Conservation (phyloP, 2,888 invertebrate species). For the Eupithecia dodoneata region DNA sequence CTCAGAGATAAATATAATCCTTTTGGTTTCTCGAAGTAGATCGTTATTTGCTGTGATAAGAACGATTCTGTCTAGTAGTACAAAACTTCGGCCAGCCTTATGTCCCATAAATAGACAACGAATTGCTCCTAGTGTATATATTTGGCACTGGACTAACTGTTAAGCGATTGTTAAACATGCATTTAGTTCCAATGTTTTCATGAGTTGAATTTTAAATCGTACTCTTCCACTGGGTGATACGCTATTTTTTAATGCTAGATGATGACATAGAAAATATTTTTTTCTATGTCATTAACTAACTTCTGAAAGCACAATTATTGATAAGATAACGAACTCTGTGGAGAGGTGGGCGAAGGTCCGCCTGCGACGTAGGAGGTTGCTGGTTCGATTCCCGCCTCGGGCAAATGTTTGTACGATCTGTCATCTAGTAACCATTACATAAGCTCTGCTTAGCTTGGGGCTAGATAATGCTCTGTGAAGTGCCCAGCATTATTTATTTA, state of each 20-base stretch:
- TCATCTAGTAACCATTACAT: no score
- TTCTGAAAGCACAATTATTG: neutral
- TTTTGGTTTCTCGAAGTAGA: neutral
- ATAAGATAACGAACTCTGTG: no score
- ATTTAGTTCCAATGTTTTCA: conserved; percentile 64
- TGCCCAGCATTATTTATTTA: no score
- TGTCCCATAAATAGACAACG: conserved; percentile 71
- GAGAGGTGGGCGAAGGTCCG: no score
- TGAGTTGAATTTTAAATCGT: conserved; percentile 64
- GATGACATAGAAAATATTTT: neutral
- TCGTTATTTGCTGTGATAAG: neutral
- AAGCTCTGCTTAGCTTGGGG: no score
- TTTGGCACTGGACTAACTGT: conserved; percentile 76
- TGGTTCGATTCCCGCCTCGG: no score
- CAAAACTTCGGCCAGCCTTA: conserved; percentile 66
- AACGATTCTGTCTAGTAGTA: neutral
- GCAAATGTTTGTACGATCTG: no score
- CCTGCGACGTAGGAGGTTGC: no score
- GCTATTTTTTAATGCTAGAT: neutral
- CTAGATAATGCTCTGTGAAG: no score
- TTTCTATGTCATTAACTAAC: neutral
- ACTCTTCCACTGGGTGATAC: neutral
- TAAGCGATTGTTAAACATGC: conserved; percentile 78
- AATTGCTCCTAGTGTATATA: conserved; percentile 74
- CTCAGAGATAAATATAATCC: neutral